These are phyloP conservation scores for Tarsius wallacei DNA, from an alignment of 2,797 vertebrate species.

Conservation along the genomic window DNA sequence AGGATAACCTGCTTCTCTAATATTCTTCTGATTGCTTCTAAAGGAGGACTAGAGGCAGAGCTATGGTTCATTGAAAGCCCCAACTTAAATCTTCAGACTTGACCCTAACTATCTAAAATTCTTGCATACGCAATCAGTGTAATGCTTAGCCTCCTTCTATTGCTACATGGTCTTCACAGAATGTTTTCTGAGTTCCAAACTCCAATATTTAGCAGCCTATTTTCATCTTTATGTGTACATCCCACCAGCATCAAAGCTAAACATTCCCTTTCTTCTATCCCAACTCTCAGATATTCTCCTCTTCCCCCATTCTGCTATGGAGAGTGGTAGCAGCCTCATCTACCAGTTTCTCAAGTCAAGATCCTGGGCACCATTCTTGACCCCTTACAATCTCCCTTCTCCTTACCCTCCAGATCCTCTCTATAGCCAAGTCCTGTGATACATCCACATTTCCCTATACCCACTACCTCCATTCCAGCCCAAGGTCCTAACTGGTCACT, in stretches of 20 bases:
- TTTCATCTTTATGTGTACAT: neutral
- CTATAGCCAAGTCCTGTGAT: neutral
- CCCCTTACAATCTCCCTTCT: neutral
- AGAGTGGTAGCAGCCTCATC: neutral
- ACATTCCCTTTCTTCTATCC: too few species aligned
- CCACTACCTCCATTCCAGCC: neutral
- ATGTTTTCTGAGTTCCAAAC: neutral
- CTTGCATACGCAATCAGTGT: neutral
- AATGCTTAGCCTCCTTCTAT: neutral
- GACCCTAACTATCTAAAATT: neutral
- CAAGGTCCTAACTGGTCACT: too few species aligned
- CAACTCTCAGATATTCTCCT: neutral
- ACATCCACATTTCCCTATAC: neutral
- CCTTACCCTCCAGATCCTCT: neutral
- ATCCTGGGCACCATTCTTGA: neutral
- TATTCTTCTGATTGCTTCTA: neutral
- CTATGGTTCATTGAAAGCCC: neutral
- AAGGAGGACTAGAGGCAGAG: neutral
- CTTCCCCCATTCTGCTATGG: neutral
- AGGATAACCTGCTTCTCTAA: neutral
- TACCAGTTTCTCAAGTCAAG: neutral
- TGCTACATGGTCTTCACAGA: neutral
- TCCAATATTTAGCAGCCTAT: neutral
- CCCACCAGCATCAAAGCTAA: neutral
- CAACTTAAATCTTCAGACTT: neutral